Evolutionary conservation across 2,797 vertebrate species (phyloP).

Genomic region (Chlorospingus semifuscus): DNA sequence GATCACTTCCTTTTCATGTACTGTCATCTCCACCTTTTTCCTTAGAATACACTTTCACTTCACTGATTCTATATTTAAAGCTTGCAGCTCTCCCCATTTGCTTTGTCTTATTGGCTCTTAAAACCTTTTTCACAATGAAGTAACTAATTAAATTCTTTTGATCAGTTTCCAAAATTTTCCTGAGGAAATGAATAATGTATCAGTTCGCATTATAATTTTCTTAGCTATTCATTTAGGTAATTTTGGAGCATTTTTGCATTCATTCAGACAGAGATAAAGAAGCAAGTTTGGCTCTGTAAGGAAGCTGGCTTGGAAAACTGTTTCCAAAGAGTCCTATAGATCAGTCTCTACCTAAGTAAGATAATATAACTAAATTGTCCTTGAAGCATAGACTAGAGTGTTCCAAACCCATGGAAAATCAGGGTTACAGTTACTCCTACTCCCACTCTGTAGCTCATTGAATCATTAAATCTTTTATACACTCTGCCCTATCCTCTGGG

Average conservation of each 20-base stretch:
- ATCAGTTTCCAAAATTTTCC: neutral
- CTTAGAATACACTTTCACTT: neutral
- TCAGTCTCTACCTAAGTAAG: neutral
- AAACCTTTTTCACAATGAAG: neutral
- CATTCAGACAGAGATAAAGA: neutral
- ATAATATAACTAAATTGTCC: neutral
- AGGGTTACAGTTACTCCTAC: neutral
- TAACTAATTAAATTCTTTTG: neutral
- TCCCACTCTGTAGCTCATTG: neutral
- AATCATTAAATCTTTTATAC: neutral
- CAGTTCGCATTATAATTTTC: neutral
- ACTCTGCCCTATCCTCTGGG: neutral
- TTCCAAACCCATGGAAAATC: neutral
- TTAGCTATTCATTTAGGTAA: neutral
- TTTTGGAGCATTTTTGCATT: neutral
- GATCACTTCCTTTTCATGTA: neutral
- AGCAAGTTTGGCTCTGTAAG: neutral
- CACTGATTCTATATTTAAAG: neutral
- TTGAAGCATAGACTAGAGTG: neutral
- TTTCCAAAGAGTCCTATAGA: neutral
- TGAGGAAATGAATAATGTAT: neutral
- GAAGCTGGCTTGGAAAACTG: neutral
- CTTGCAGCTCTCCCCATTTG: neutral
- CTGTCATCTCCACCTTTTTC: neutral
- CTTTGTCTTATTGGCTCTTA: neutral